Evolutionary conservation across 2,113 vertebrate genomes (phyloP), one percentile per base, ranked within the genome.

Genomic region (Pycnonotus jocosus): DNA sequence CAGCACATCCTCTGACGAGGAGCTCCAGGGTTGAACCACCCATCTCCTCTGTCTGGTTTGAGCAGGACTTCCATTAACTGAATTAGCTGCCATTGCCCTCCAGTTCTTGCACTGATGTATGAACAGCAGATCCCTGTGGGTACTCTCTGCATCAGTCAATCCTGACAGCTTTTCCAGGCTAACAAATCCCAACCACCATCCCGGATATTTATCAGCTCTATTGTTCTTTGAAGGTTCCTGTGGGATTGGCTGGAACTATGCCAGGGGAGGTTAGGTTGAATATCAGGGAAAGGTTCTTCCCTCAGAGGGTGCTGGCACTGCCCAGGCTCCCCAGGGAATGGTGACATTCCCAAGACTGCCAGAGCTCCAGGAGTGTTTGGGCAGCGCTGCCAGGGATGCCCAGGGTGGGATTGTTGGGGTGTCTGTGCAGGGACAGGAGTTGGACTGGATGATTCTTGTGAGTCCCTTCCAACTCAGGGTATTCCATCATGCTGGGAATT

Each of bases 301-400:
- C 16, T 21, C 87, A 47, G 61, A 68, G 38, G n/a, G 28, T 73
- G 28, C 22, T 65, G 28, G 45, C 77, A 51, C 51, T 58, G 69
- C 17, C 11, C 60, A 51, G 60, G 61, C 24, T 60, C 45, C 61
- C 47, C 61, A 82, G 54, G 47, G 20, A 47, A 58, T 30, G 28
- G 53, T 2, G 13, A 53, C 13, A 0, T 10, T 11, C 50, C 57
- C 4, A 0, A 64, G 13, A 56, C 48, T 66, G 12, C 51, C 86
- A 74, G 23, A 89, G 53, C 53, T 66, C 53, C 23, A 61, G n/a
- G 11, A 22, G 13, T 0, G 0, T 3, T 54, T 54, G 54, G 40
- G 16, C 24, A 53, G 0, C 0, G 0, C 19, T 81, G 0, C 3
- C 37, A 66, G 45, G 23, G 24, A 24, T 24, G 50, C 15, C 0